A percentile compares a stretch with the other conserved stretches of the same genome.
Conservation (phyloP, 2,797 vertebrate species). For the Paedocypris micromegethes region DNA sequence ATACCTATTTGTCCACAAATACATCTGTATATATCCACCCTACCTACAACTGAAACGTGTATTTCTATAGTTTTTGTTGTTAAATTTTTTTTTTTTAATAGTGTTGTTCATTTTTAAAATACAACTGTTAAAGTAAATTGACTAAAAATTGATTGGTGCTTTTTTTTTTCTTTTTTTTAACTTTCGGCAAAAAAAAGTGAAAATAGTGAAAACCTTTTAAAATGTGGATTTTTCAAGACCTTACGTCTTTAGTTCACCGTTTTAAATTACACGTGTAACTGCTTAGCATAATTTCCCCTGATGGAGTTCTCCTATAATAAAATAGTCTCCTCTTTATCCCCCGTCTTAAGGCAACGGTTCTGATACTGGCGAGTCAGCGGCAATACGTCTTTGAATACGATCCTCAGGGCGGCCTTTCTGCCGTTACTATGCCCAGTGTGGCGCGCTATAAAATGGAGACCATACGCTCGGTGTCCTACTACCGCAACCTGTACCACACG, state of each 20-base stretch:
- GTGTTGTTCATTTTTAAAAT: neutral
- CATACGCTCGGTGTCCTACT: conserved; percentile 94
- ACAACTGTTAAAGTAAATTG: neutral
- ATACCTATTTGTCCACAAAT: too few species aligned
- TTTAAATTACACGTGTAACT: too few species aligned
- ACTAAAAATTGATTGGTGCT: neutral
- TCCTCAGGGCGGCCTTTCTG: conserved; percentile 86
- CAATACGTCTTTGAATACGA: conserved; percentile 98
- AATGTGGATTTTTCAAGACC: too few species aligned
- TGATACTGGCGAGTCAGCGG: conserved; percentile 94
- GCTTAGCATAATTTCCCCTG: too few species aligned
- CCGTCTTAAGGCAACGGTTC: conserved; percentile 84
- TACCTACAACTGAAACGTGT: too few species aligned
- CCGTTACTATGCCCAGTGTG: conserved; percentile 96
- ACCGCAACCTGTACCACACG: conserved; percentile 94
- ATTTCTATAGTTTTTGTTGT: too few species aligned
- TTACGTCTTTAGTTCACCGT: too few species aligned
- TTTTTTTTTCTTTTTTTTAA: too few species aligned
- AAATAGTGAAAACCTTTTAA: too few species aligned
- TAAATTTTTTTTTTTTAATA: neutral
- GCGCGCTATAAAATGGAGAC: conserved; percentile 98
- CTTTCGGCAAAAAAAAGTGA: too few species aligned
- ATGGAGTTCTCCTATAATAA: too few species aligned
- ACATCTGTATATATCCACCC: too few species aligned
- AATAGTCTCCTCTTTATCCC: neutral